A percentile compares a stretch with the other conserved stretches of the same genome.
Conservation (phyloP, 2,888 invertebrate species). For the Amblyteles armatorius region DNA sequence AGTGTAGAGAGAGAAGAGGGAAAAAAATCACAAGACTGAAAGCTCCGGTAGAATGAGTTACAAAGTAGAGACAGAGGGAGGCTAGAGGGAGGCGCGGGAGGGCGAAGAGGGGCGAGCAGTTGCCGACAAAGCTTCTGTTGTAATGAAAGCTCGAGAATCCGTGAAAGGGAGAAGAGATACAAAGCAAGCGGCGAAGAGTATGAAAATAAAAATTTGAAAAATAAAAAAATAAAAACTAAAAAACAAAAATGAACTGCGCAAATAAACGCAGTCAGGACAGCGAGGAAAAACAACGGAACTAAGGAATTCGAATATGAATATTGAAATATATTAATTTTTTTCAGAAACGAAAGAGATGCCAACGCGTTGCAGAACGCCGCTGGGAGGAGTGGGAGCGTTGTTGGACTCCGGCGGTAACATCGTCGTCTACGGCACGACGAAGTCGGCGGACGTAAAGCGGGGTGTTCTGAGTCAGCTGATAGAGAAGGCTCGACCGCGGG, state of each 20-base stretch:
- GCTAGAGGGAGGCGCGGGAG: conserved; percentile 14
- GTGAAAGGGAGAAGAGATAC: conserved; percentile 49
- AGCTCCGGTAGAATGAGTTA: conserved; percentile 51
- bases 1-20: conserved; percentile 45
- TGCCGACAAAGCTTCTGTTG: conserved; percentile 61
- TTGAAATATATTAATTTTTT: conserved; percentile 3
- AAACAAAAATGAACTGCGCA: not conserved
- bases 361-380: conserved; percentile 81
- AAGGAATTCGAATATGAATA: not conserved
- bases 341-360: conserved; percentile 81
- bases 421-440: conserved; percentile 80
- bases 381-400: conserved; percentile 79
- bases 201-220: conserved; percentile 8
- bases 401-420: conserved; percentile 82
- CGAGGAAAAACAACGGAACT: not conserved
- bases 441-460: conserved; percentile 77
- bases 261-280: not conserved
- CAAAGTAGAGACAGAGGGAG: conserved; percentile 32
- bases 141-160: conserved; percentile 61
- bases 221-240: conserved; percentile 16
- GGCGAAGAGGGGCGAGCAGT: conserved; percentile 23
- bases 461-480: conserved; percentile 86
- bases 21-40: conserved; percentile 54
- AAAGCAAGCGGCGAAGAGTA: conserved; percentile 24
- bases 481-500: conserved; percentile 86